A percentile compares a stretch with the other conserved stretches of the same genome.
These are phyloP conservation scores for Mustelus asterias DNA, from an alignment of 2,113 vertebrate genomes.

Conservation along the genomic window DNA sequence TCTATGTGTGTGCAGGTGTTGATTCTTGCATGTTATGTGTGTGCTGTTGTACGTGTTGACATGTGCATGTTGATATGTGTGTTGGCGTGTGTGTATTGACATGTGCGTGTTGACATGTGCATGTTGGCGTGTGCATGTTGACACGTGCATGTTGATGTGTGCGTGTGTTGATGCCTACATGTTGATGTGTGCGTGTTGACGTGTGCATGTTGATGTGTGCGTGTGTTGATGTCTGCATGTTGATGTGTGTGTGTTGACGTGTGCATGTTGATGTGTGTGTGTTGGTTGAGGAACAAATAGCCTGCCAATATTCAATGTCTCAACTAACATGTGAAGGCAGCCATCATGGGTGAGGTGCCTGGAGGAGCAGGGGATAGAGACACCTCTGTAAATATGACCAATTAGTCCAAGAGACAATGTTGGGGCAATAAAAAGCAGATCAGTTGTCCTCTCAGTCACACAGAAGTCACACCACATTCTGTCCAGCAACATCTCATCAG, in stretches of 20 bases:
- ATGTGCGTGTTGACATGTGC: not conserved
- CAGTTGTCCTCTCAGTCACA: not conserved
- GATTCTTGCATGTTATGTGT: not conserved
- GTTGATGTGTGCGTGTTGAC: not conserved
- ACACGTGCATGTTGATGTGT: not conserved
- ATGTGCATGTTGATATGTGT: not conserved
- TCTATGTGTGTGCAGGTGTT: too few species aligned
- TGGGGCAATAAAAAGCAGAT: not conserved
- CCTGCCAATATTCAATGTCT: not conserved
- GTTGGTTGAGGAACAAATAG: not conserved
- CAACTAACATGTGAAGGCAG: not conserved
- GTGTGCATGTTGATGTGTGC: not conserved
- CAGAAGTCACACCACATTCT: not conserved
- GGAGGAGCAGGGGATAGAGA: not conserved
- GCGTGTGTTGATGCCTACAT: too few species aligned
- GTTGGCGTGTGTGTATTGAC: not conserved
- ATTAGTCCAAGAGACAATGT: not conserved
- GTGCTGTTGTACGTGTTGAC: not conserved
- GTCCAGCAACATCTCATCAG: not conserved
- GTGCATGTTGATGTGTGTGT: not conserved
- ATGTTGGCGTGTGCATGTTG: not conserved
- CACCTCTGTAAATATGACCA: not conserved
- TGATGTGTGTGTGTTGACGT: not conserved
- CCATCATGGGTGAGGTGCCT: not conserved
- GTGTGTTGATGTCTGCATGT: too few species aligned